These are phyloP conservation scores for Onthophagus taurus DNA, from an alignment of 1,140 invertebrate species.

Conservation along the genomic window DNA sequence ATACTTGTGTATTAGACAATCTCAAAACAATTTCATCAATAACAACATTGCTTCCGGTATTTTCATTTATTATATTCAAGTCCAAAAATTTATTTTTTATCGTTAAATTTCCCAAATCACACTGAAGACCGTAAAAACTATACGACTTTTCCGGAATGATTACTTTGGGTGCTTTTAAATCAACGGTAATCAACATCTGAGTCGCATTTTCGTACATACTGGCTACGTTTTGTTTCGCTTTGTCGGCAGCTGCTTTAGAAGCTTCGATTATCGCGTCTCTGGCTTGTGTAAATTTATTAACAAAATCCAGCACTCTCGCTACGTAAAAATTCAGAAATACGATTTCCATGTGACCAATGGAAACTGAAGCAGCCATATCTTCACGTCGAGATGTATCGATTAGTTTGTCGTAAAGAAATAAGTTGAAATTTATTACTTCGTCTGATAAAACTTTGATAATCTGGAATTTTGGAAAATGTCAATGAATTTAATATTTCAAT, in stretches of 20 bases:
- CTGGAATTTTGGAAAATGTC: conserved; percentile 41
- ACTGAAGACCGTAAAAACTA: conserved; percentile 61
- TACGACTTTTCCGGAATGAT: conserved; percentile 76
- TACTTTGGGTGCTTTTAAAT: conserved; percentile 81
- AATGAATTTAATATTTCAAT: too few species aligned
- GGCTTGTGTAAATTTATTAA: conserved; percentile 81
- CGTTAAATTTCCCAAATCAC: conserved; percentile 78
- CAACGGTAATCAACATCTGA: conserved; percentile 65
- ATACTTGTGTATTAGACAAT: conserved; percentile 68
- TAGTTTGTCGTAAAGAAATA: conserved; percentile 60
- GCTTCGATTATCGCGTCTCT: conserved; percentile 77
- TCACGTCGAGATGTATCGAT: conserved; percentile 46
- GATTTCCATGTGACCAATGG: conserved; percentile 61
- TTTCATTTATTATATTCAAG: conserved; percentile 41
- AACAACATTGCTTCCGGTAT: conserved; percentile 52
- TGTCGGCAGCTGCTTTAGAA: conserved; percentile 76
- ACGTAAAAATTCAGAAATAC: conserved; percentile 76
- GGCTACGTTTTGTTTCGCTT: conserved; percentile 77
- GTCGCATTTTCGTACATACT: conserved; percentile 74
- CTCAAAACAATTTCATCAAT: conserved; percentile 70
- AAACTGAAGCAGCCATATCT: conserved; percentile 73
- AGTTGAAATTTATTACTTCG: conserved; percentile 60
- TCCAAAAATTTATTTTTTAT: conserved; percentile 60
- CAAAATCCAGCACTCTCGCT: conserved; percentile 68
- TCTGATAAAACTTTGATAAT: conserved; percentile 69